phyloP scores from a whole-genome alignment of 2,113 vertebrate species.

The Zosterops lateralis region DNA sequence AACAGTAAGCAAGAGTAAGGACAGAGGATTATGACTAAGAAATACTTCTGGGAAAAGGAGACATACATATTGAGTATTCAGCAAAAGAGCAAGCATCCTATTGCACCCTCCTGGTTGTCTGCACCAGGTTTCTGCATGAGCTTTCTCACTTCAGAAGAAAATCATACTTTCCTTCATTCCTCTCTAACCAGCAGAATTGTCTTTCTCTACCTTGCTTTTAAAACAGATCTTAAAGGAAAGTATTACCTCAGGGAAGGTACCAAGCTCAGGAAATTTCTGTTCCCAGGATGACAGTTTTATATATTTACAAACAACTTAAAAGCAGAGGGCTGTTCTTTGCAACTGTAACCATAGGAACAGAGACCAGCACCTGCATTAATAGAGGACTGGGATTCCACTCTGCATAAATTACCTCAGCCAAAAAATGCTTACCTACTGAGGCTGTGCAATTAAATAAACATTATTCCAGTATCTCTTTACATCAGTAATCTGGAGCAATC shows the following conservation, averaged over 20 bases:
- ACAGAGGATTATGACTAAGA: background rate
- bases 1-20: background rate
- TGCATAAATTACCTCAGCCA: background rate
- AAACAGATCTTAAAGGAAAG: constrained; percentile 9
- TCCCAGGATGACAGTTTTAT: constrained; percentile 2
- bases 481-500: background rate
- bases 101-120: background rate
- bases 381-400: constrained; percentile 7
- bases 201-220: background rate
- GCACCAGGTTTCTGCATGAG: background rate
- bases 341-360: constrained; percentile 35
- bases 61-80: background rate
- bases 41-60: background rate
- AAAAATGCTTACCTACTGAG: background rate
- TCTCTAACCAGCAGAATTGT: background rate
- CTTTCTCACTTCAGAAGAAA: background rate
- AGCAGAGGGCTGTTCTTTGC: background rate
- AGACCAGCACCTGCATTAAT: background rate
- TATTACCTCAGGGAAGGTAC: constrained; percentile 9
- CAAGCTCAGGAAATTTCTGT: background rate
- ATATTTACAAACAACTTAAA: constrained; percentile 28
- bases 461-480: background rate
- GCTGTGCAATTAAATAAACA: background rate
- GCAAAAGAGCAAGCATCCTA: background rate
- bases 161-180: background rate